Base-by-base conservation (phyloP, 2,113 vertebrate species). In the Colistium nudipinnis region DNA sequence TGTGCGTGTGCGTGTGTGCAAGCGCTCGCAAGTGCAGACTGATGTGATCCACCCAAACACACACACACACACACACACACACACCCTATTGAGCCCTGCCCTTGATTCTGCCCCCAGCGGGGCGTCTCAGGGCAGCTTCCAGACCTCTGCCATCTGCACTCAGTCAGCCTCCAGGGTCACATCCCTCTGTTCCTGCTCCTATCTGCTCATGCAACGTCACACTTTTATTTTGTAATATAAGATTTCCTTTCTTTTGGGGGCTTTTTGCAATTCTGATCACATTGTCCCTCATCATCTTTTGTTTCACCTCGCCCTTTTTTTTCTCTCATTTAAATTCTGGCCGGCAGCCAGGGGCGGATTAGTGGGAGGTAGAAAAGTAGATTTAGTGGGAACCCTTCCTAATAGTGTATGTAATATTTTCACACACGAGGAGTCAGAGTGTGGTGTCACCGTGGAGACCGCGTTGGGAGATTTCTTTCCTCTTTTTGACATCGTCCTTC, bases 71-170 rank as follows among this genome's bases (percentile, higher is more conserved):
- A 56, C 70, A 51, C 52, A 38, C 63, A 41, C 73, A 61, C 22
- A 48, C 79, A 47, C 67, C 62, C 12, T 60, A 75, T 11, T 9
- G 56, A 83, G 70, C 85, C 83, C 69, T 81, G 81, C 77, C 74
- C 83, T 84, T 76, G 74, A 66, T 80, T 77, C 80, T 82, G 62
- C 75, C 82, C 73, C 82, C 81, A 79, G 78, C 52, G 74, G 84
- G 78, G 81, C 64, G 43, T 89, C 81, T 86, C 81, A 62, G 88
- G 85, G 87, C 85, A 88, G 77, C 77, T 70, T 85, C 70, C 86
- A 89, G 87, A 83, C 86, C 75, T 74, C 78, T 78, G 81, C 87
- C 88, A 87, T 89, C 88, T 87, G 84, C 74, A 83, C 56, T 47
- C 71, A 76, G 79, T 85, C 81, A 55, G 81, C 76, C 83, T 72